Evolutionary conservation across 2,888 invertebrate species (phyloP), one percentile per base, ranked within the genome.

Genomic region (Ceraclea dissimilis): DNA sequence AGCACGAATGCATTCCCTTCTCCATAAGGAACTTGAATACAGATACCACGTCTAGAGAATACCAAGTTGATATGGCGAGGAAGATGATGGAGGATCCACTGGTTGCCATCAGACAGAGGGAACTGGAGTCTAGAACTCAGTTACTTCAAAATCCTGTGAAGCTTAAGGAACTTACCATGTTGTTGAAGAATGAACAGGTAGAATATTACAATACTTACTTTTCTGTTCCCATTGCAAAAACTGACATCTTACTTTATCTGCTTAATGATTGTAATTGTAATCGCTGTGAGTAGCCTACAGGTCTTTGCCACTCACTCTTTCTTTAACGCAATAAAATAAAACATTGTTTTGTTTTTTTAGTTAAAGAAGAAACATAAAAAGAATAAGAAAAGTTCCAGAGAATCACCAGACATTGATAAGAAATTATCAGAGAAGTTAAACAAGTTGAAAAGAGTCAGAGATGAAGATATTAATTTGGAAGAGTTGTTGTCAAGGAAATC

Each of bases 41-140:
- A 72, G 51, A 56, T 59, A 51, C 72, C 52, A 71, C 79, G 57
- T 75, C 76, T 26, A 77, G 77, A 2, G 79, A 79, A 20, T 80
- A 84, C 53, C 86, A 91, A 73, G 89, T 94, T 11, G 95, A 96
- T 70, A 78, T 94, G 66, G 85, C 83, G 48, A 82, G 93, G 18
- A 96, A 96, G 73, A 79, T 94, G 61, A 83, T 94, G 68, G 96
- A 97, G 71, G 97, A 97, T 77, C 97, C 97, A 0, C 71, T 97
- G 39, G 85, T 92, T 68, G 80, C 88, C 2, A 95, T 97, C 6
- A 90, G 88, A 66, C 90, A 93, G 67, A 83, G 89, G 54, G 95
- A 96, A 73, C 85, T 93, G 68, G 94, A 96, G 67, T 88, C 90
- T 0, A 78, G 90, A 43, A 84, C 86, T 58, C 87, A 90, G 58